phyloP scores from a whole-genome alignment of 2,113 vertebrate genomes.

The Sylvia atricapilla region DNA sequence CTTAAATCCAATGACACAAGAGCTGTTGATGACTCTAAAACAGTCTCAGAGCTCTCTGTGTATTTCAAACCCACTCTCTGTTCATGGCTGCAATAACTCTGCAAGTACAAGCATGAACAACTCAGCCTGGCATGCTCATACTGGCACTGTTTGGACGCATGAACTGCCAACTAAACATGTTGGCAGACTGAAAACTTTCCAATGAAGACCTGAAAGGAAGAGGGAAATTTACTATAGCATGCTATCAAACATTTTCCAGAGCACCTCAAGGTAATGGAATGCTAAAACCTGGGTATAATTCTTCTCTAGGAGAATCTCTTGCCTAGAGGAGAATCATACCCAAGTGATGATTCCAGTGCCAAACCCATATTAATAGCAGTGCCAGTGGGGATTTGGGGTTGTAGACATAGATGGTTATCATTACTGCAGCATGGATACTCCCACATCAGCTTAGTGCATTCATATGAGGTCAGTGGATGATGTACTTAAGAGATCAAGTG shows the following conservation, averaged over 20 bases:
- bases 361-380: not conserved
- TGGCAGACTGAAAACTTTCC: slow-evolving; percentile 9
- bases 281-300: not conserved
- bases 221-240: not conserved
- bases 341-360: not conserved
- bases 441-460: not conserved
- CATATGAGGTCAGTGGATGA: not conserved
- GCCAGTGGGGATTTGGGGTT: not conserved
- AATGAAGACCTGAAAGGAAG: not conserved
- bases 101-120: not conserved
- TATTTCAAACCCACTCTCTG: not conserved
- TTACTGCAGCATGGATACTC: not conserved
- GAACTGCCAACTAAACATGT: not conserved
- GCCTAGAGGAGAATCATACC: not conserved
- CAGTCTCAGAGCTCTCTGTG: not conserved
- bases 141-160: not conserved
- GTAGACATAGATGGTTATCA: not conserved
- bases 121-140: not conserved
- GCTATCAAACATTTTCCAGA: not conserved
- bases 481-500: not conserved
- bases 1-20: rapidly evolving
- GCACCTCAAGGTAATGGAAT: not conserved
- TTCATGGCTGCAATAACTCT: not conserved
- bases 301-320: not conserved
- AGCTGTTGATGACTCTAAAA: not conserved